Conservation (phyloP, 2,797 vertebrate species). For the Apogon hyalosoma region DNA sequence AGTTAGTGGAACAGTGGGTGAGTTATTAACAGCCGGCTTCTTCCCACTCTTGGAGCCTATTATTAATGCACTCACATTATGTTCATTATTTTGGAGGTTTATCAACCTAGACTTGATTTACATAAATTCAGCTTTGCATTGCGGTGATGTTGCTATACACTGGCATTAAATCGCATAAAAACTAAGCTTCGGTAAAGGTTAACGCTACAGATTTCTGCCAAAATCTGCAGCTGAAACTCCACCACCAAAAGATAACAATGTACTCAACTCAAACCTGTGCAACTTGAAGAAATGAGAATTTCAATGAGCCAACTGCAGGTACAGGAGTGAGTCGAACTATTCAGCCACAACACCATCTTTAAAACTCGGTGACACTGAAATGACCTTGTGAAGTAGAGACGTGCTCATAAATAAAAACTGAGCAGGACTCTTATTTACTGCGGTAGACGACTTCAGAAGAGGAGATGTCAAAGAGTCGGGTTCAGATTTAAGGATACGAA, state of each 20-base stretch:
- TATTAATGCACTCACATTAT: constrained; percentile 25
- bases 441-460: not conserved
- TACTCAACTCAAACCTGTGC: not conserved
- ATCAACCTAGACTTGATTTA: not conserved
- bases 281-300: too few relatives aligned
- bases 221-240: too few relatives aligned
- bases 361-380: not conserved
- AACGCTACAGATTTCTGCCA: too few relatives aligned
- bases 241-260: too few relatives aligned
- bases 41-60: constrained; percentile 22
- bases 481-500: not conserved
- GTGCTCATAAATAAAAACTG: not conserved
- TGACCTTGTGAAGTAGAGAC: not conserved
- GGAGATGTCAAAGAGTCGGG: not conserved
- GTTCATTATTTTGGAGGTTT: constrained; percentile 9
- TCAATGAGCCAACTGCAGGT: not conserved
- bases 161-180: too few relatives aligned
- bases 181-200: too few relatives aligned
- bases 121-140: not conserved
- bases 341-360: not conserved
- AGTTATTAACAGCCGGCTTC: constrained; percentile 31
- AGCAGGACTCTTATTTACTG: not conserved
- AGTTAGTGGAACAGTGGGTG: constrained; percentile 35
- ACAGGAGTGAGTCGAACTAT: not conserved
- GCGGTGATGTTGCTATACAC: not conserved